Base-by-base conservation (phyloP, 2,888 invertebrate genomes). In the Plagiodera versicolora region DNA sequence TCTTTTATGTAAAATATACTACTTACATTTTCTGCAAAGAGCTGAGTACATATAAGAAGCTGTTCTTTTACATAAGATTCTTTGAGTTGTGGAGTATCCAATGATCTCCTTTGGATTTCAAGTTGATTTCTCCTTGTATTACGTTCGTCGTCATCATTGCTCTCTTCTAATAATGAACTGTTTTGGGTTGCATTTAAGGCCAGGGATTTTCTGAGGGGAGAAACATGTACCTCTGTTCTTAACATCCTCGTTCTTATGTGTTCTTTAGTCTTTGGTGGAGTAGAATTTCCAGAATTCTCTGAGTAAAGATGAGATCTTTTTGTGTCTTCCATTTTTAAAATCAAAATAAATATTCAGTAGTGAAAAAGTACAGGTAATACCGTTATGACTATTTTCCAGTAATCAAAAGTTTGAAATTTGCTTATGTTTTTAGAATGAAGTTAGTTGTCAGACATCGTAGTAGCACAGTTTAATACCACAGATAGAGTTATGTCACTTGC, bases 21-120 rank as follows among this genome's bases (percentile, higher is more conserved):
- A 79, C 84, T 81, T 80, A 90, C 90, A 83, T 92, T 92, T 81
- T 91, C 91, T 65, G 89, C 86, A 74, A 87, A 89, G n/a, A 92
- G 83, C 73, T 91, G 89, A 49, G 91, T 84, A 74, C 92, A 92
- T 64, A 87, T 88, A 64, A 88, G 84, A 67, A 90, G 87, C 67
- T 90, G 90, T 68, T 90, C 89, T 75, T 85, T 86, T 56, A 87
- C 84, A 50, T 84, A 84, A 20, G 70, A 62, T 17, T 74, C 70
- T 49, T 68, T 70, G 11, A 70, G 52, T 9, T 51, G 50, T 6
- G 64, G 62, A 44, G 67, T 49, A 20, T 51, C 58, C 2, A 63
- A 63, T 18, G 70, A 48, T 28, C 66, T 64, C 45, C 58, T 69
- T 59, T 68, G 64, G 6, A 67, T 58, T 39, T 68, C 67, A n/a